Base-by-base conservation (phyloP, 1,140 invertebrate genomes). In the Bombus confusus region DNA sequence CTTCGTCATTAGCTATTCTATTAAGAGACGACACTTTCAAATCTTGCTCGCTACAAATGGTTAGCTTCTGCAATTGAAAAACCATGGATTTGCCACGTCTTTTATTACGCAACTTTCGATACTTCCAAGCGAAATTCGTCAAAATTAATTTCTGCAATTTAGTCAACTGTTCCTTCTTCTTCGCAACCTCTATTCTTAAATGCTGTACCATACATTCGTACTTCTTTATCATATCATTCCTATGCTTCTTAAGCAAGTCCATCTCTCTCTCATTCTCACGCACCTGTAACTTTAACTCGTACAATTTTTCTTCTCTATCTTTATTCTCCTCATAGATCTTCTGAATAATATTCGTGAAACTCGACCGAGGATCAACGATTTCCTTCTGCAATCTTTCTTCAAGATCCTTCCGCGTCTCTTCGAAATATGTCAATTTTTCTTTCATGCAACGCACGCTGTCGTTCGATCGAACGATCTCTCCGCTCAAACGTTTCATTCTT, bases 261-360 rank as follows among this genome's bases (percentile, higher is more conserved):
- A 92, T 84, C 86, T 94, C 90, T 47, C 80, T 66, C 66, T 93
- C 88, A 43, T 92, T 92, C 31, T 92, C 80, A 18, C 87, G 47
- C 34, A 94, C 34, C 47, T 90, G 84, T 43, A 80, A 28, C 74
- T 91, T 93, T 43, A 95, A 81, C 80, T 77, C 83, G 31, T 90
- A 78, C 66, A 93, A 52, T 84, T 93, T 89, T 43, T 78, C 68
- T 9, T 88, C 83, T 43, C 86, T 91, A 22, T 86, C 78, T 41
- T 91, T 83, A 37, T 88, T 86, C 47, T 87, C 85, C 69, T 90
- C 75, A 34, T 85, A 72, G 69, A 93, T 52, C 47, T 22, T 52
- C 18, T 52, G 47, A 52, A 52, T 52, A 52, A 52, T 90, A 47
- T 87, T 75, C 78, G 86, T 92, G 41, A 91, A 86, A 80, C 68